These are phyloP conservation scores for Augochlora pura DNA, from an alignment of 1,140 invertebrate species.

Conservation along the genomic window DNA sequence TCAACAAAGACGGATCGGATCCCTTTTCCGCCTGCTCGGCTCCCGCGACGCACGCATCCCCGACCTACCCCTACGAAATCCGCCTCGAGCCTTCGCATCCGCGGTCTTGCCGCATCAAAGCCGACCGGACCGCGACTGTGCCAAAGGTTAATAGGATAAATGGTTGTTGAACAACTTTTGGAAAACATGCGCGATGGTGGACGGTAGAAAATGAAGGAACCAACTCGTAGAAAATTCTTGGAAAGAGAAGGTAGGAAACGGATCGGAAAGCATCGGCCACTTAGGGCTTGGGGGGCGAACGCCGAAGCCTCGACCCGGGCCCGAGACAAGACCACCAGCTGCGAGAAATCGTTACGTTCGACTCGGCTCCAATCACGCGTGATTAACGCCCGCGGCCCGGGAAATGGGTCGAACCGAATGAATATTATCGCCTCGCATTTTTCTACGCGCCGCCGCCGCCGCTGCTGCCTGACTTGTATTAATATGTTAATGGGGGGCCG, in stretches of 20 bases:
- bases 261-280: too few species aligned
- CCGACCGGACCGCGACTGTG: too few species aligned
- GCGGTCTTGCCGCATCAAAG: background rate
- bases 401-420: constrained; percentile 46
- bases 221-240: too few species aligned
- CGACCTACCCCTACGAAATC: constrained; percentile 49
- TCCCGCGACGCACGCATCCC: constrained; percentile 43
- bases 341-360: too few species aligned
- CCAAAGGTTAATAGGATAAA: too few species aligned
- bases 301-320: too few species aligned
- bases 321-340: too few species aligned
- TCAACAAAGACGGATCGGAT: constrained; percentile 56
- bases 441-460: constrained; percentile 28
- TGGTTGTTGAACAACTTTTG: too few species aligned
- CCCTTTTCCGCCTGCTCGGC: constrained; percentile 45
- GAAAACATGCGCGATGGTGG: too few species aligned
- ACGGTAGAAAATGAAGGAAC: too few species aligned
- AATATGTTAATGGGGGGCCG: constrained; percentile 43
- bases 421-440: constrained; percentile 48
- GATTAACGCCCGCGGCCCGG: constrained; percentile 27
- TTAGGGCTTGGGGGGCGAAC: too few species aligned
- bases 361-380: constrained; percentile 17
- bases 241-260: too few species aligned
- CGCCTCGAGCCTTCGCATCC: background rate
- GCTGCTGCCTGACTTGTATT: constrained; percentile 30